Evolutionary conservation across 2,888 invertebrate genomes (phyloP), one percentile per base, ranked within the genome.

Genomic region (Stictocephala bisonia): DNA sequence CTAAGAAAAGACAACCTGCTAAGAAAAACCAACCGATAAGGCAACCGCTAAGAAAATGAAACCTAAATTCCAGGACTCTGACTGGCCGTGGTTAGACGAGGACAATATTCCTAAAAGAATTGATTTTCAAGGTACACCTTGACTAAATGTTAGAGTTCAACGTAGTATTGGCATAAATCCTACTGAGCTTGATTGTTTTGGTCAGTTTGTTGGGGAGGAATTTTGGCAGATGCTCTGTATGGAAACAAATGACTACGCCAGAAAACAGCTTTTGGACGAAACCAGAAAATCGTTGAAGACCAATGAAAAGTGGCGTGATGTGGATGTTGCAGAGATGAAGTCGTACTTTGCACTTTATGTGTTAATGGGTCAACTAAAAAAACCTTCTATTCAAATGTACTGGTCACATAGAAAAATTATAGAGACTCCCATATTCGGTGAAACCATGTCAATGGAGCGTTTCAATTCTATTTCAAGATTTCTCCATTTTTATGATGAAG

Each of bases 401-500:
- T 64, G 24, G 44, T 64, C 64, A 29, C 7, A 35, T 7, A 22
- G 41, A 64, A 64, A 64, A 64, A 64, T 64, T 31, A 20, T 60
- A 22, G 44, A 64, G 27, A 44, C 64, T 44, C 44, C 64, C 6
- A 64, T 64, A 26, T 64, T 64, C 18, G 44, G 26, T 15, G 26
- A 64, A 24, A 44, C 27, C 1, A 40, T 64, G 27, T 26, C 26
- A n/a, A 26, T 41, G n/a, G 64, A 64, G 41, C 24, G 64, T 3
- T 64, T 64, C 44, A 64, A 22, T 26, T 22, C 44, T 9, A 64
- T 64, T 26, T 64, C 64, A 7, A 41, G 64, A 27, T 64, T 26
- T 18, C 44, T 64, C 3, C 64, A 64, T 27, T 64, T 44, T 64
- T 64, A 44, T 64, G 64, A 64, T 44, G 64, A 64, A 44, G 26